Conservation (phyloP, 2,888 invertebrate genomes). For the Hyles lineata region DNA sequence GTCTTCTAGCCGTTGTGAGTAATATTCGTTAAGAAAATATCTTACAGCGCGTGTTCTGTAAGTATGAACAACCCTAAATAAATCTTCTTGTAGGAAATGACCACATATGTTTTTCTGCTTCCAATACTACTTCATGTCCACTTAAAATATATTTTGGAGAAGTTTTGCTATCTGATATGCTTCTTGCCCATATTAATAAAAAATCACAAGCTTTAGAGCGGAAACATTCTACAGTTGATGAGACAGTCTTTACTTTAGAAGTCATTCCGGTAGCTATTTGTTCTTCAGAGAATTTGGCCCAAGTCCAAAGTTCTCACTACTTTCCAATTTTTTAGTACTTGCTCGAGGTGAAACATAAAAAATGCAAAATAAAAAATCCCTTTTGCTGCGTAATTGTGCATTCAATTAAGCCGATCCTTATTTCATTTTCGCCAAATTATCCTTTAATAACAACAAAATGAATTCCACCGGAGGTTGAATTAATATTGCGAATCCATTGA, state of each 20-base stretch:
- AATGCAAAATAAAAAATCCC: neutral
- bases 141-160: too few species aligned
- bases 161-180: too few species aligned
- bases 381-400: neutral
- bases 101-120: too few species aligned
- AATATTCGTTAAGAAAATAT: too few species aligned
- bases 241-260: neutral
- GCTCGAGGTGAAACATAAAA: neutral
- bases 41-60: too few species aligned
- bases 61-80: too few species aligned
- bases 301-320: neutral
- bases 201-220: too few species aligned
- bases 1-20: too few species aligned
- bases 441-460: constrained; percentile 6
- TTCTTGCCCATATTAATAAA: too few species aligned
- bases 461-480: constrained; percentile 39
- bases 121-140: too few species aligned
- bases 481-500: constrained; percentile 49
- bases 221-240: neutral
- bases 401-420: neutral
- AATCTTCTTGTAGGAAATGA: too few species aligned
- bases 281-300: neutral
- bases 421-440: constrained; percentile 3
- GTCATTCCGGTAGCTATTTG: constrained; percentile 6
- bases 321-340: constrained; percentile 3